Evolutionary conservation across 2,113 vertebrate species (phyloP).

Genomic region (Microcebus murinus): DNA sequence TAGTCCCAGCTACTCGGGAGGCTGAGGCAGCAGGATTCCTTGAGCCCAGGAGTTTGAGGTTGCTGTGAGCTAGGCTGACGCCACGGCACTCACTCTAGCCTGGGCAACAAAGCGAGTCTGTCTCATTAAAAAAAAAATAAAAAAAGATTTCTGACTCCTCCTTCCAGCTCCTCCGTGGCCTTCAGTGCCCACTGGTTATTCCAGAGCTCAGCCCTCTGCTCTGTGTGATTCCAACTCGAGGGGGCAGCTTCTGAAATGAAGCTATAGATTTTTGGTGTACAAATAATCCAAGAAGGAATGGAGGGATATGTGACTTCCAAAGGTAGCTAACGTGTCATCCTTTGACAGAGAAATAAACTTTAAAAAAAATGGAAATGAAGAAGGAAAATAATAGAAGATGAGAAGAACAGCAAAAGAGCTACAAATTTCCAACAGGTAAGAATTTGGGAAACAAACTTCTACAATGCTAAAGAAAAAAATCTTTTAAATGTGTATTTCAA

Average conservation of each 20-base stretch:
- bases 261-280: slow-evolving; percentile 53
- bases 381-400: slow-evolving; percentile 23
- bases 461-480: slow-evolving; percentile 17
- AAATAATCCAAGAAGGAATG: slow-evolving; percentile 52
- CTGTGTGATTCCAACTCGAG: slow-evolving; percentile 46
- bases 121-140: no score
- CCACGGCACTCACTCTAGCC: no score
- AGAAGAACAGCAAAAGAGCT: slow-evolving; percentile 57
- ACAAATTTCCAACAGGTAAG: slow-evolving; percentile 83
- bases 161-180: slow-evolving; percentile 57
- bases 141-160: slow-evolving; percentile 80
- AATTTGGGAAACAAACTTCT: slow-evolving; percentile 56
- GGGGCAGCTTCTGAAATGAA: slow-evolving; percentile 46
- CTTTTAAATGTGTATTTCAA: slow-evolving; percentile 61
- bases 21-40: no score
- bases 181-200: slow-evolving; percentile 56
- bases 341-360: slow-evolving; percentile 26
- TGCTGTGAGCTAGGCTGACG: no score
- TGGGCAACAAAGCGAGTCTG: no score
- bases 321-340: background rate
- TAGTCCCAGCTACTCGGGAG: no score
- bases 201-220: slow-evolving; percentile 71
- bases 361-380: slow-evolving; percentile 56
- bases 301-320: background rate
- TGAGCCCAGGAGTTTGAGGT: no score